Evolutionary conservation across 2,888 invertebrate genomes (phyloP), one percentile per base, ranked within the genome.

Genomic region (Deilephila elpenor): DNA sequence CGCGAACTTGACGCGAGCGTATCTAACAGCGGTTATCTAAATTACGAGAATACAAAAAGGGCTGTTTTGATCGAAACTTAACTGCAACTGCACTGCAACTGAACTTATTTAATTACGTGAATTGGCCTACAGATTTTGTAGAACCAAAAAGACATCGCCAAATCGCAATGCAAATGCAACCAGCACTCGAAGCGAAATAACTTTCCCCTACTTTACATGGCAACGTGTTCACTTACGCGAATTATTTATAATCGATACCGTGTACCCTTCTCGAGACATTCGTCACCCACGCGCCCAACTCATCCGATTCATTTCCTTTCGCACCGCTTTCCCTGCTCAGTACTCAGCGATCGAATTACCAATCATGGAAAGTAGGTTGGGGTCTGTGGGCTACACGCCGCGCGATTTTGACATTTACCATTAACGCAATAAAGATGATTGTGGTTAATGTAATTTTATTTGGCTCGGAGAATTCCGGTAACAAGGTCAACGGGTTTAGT

Each of bases 341-440:
- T 14, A 44, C 14, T 78, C 80, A 78, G 75, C 74, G 82, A 84
- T 88, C 85, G 87, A 85, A 88, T 88, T 84, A 86, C 86, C 85
- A 86, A 89, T 87, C 85, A 84, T 79, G 80, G 84, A 87, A 87
- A 87, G 87, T 87, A 84, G 83, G 80, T 79, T 74, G 71, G 71
- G 20, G 62, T 72, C 53, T 59, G 32, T 29, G 14, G 19, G n/a
- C 19, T 51, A 20, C 44, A 17, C 51, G 73, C 53, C 32, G 19
- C 8, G 70, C 59, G 70, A 70, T 67, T 67, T 51, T 67, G 51
- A 25, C 44, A 20, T 67, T 25, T 67, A 51, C 67, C 44, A 25
- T 44, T 5, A 67, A 17, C 1, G 51, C 44, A 25, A 67, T 67
- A 67, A 67, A 67, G 67, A 17, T 67, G 17, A 17, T 25, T 67